Percentiles rank a stretch among this genome's conserved stretches.
Evolutionary conservation across 2,888 invertebrate genomes (phyloP).

Genomic region (Ferdinandea cuprea): DNA sequence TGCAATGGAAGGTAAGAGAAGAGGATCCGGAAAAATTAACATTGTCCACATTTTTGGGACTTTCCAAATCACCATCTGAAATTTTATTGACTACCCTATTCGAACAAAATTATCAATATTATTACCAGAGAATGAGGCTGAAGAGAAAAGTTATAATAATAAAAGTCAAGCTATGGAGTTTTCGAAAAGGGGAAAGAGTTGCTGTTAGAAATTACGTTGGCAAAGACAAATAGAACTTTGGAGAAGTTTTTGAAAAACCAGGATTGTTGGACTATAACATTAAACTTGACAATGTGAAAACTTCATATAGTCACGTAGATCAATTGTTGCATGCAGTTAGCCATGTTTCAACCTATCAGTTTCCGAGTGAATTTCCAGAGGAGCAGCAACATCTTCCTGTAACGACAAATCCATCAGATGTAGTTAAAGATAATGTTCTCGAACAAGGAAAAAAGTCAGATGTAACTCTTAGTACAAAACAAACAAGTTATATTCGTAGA

Average conservation of each 20-base stretch:
- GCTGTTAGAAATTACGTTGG: slow-evolving; percentile 1
- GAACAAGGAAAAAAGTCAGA: background rate
- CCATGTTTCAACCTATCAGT: background rate
- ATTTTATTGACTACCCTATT: slow-evolving; percentile 17
- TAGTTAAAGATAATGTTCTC: background rate
- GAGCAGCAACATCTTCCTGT: slow-evolving; percentile 14
- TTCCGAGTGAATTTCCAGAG: slow-evolving; percentile 4
- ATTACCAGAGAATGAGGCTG: slow-evolving; percentile 3
- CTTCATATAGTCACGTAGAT: slow-evolving; percentile 8
- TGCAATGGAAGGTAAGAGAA: slow-evolving; percentile 77
- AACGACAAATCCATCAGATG: background rate
- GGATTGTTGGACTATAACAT: slow-evolving; percentile 17
- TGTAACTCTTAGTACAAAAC: background rate
- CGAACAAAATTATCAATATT: slow-evolving; percentile 27
- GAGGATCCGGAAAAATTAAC: slow-evolving; percentile 24
- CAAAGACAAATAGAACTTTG: slow-evolving; percentile 29
- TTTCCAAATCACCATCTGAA: slow-evolving; percentile 19
- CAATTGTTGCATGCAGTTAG: slow-evolving; percentile 24
- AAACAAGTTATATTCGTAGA: background rate
- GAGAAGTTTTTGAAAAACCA: slow-evolving; percentile 16
- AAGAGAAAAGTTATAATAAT: background rate
- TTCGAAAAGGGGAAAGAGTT: background rate
- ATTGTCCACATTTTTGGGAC: background rate
- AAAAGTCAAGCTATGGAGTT: background rate
- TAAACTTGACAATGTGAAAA: slow-evolving; percentile 20